A percentile compares a stretch with the other conserved stretches of the same genome.
Evolutionary conservation across 2,113 vertebrate species (phyloP).

Genomic region (Melospiza georgiana): DNA sequence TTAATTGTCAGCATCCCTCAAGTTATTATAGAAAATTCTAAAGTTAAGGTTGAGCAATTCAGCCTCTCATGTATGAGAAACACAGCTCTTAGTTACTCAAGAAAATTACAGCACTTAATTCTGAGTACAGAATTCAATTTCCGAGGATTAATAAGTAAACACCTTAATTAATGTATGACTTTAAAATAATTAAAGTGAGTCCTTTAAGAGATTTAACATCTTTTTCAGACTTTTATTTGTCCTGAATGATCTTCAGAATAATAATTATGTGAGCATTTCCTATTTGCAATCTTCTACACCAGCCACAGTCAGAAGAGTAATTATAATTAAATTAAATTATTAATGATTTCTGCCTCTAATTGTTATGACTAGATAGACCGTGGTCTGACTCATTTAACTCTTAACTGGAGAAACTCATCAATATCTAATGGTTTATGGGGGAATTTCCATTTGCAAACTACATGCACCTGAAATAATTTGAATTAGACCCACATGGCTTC

Average conservation of each 20-base stretch:
- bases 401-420: slow-evolving; percentile 4
- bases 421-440: background rate
- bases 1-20: slow-evolving; percentile 36
- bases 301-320: slow-evolving; percentile 10
- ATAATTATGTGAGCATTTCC: background rate
- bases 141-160: slow-evolving; percentile 54
- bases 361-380: slow-evolving; percentile 21
- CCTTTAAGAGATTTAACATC: slow-evolving; percentile 46
- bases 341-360: slow-evolving; percentile 49
- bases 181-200: slow-evolving; percentile 53
- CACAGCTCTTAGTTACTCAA: slow-evolving; percentile 20
- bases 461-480: background rate
- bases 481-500: background rate
- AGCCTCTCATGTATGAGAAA: slow-evolving; percentile 20
- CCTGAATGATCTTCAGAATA: slow-evolving; percentile 50
- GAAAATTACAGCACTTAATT: slow-evolving; percentile 58
- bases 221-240: slow-evolving; percentile 47
- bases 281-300: slow-evolving; percentile 5
- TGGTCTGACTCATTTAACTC: slow-evolving; percentile 17
- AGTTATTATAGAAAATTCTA: slow-evolving; percentile 17
- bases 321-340: slow-evolving; percentile 63
- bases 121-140: slow-evolving; percentile 51
- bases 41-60: slow-evolving; percentile 41
- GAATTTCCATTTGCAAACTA: background rate
- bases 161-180: slow-evolving; percentile 59